Percentiles rank a stretch among this genome's conserved stretches.
These are phyloP conservation scores for Vesta saturnalis DNA, from an alignment of 2,888 invertebrate genomes.

Conservation along the genomic window DNA sequence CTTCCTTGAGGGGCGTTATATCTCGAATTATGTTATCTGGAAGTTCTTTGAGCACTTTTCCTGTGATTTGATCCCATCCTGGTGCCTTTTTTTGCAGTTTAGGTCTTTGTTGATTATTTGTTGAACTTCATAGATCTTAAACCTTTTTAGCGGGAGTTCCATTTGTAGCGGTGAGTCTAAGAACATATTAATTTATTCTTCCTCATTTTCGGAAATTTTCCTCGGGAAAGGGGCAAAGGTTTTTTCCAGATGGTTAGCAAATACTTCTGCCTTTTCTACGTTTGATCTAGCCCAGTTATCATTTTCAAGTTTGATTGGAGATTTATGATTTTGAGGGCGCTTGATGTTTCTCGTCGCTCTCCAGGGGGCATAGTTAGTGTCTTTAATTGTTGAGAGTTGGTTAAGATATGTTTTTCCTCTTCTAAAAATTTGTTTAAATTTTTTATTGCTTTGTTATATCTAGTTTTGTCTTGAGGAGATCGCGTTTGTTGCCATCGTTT, in stretches of 20 bases:
- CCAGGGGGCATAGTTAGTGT: constrained; percentile 23
- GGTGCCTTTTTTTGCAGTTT: background rate
- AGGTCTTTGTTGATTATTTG: constrained; percentile 3
- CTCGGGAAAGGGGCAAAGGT: constrained; percentile 8
- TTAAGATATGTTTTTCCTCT: too few species aligned
- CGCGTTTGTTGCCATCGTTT: too few species aligned
- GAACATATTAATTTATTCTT: too few species aligned
- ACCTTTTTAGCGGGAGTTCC: too few species aligned
- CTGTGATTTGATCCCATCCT: background rate
- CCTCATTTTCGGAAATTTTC: background rate
- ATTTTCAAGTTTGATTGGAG: constrained; percentile 13
- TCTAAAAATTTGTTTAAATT: constrained; percentile 32
- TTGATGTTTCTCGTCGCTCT: constrained; percentile 22
- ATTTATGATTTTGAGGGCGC: constrained; percentile 13
- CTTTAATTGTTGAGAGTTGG: constrained; percentile 19
- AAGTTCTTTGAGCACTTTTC: too few species aligned
- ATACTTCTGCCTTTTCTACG: too few species aligned
- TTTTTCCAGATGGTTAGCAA: too few species aligned
- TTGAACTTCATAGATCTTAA: too few species aligned
- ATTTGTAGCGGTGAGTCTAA: too few species aligned
- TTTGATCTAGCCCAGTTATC: constrained; percentile 2
- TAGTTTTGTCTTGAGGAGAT: too few species aligned
- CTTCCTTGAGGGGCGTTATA: too few species aligned
- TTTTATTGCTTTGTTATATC: constrained; percentile 31
- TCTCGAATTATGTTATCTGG: too few species aligned